Conservation (phyloP, 2,888 invertebrate genomes). For the Bellardia pandia region DNA sequence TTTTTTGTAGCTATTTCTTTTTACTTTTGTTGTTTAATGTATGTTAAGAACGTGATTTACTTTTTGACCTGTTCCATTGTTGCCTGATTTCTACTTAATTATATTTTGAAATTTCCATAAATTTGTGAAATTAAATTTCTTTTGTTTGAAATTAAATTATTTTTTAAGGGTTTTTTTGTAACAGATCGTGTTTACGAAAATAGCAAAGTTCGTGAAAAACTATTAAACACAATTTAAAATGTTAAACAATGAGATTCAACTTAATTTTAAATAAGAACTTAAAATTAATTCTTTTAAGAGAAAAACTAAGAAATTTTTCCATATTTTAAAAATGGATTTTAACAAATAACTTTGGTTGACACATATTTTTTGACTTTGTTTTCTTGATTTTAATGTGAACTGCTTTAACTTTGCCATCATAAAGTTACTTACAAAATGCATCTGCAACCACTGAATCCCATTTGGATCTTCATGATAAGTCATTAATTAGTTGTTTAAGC, state of each 20-base stretch:
- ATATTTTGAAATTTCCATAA: slow-evolving; percentile 67
- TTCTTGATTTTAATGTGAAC: too few relatives aligned
- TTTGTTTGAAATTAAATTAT: slow-evolving; percentile 48
- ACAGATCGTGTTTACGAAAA: slow-evolving; percentile 53
- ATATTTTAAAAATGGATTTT: too few relatives aligned
- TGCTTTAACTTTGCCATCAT: background rate
- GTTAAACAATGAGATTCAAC: background rate
- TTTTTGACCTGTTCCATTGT: slow-evolving; percentile 67
- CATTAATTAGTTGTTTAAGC: slow-evolving; percentile 56
- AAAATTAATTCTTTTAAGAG: background rate
- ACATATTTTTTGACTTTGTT: too few relatives aligned
- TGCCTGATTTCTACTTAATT: slow-evolving; percentile 57
- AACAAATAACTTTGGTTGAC: too few relatives aligned
- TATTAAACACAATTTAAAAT: slow-evolving; percentile 20
- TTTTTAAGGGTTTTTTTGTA: background rate
- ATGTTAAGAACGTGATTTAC: slow-evolving; percentile 71
- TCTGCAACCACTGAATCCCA: slow-evolving; percentile 22
- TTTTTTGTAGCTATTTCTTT: background rate
- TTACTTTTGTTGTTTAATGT: background rate
- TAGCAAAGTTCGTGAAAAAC: slow-evolving; percentile 51
- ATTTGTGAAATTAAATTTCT: slow-evolving; percentile 68
- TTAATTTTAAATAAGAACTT: background rate
- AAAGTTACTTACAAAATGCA: background rate
- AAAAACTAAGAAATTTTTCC: background rate
- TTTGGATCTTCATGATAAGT: slow-evolving; percentile 45